Evolutionary conservation across 2,113 vertebrate genomes (phyloP).

Genomic region (Acrocephalus arundinaceus): DNA sequence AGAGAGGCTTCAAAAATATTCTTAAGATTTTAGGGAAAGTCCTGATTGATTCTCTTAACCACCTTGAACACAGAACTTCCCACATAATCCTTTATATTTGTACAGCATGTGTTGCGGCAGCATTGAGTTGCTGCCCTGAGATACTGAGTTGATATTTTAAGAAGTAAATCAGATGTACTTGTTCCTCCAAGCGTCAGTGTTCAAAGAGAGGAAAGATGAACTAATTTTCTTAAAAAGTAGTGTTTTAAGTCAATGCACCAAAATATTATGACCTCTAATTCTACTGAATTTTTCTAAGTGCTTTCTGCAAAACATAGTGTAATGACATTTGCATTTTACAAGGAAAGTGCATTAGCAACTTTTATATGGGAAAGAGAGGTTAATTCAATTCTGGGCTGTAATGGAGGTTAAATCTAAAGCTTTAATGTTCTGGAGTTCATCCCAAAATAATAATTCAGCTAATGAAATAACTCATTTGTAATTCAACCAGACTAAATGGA

Average conservation of each 20-base stretch:
- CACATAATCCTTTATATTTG: not conserved
- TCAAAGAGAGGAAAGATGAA: not conserved
- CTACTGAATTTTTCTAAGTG: conserved; percentile 24
- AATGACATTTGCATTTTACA: conserved; percentile 57
- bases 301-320: not conserved
- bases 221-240: not conserved
- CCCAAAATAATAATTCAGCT: conserved; percentile 65
- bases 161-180: not conserved
- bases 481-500: conserved; percentile 61
- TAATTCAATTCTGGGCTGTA: conserved; percentile 61
- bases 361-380: conserved; percentile 37
- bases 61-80: not conserved
- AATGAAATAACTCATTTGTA: conserved; percentile 63
- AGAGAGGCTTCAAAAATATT: not conserved
- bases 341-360: conserved; percentile 50
- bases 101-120: not conserved
- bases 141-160: not conserved
- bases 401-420: conserved; percentile 59
- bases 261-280: conserved; percentile 8
- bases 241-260: conserved; percentile 11
- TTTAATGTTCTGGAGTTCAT: conserved; percentile 60
- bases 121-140: not conserved
- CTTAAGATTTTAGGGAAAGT: not conserved
- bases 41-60: not conserved
- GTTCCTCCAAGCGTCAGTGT: not conserved